These are phyloP conservation scores for Clarias pachynema DNA, from an alignment of 2,797 vertebrate species.

Conservation along the genomic window DNA sequence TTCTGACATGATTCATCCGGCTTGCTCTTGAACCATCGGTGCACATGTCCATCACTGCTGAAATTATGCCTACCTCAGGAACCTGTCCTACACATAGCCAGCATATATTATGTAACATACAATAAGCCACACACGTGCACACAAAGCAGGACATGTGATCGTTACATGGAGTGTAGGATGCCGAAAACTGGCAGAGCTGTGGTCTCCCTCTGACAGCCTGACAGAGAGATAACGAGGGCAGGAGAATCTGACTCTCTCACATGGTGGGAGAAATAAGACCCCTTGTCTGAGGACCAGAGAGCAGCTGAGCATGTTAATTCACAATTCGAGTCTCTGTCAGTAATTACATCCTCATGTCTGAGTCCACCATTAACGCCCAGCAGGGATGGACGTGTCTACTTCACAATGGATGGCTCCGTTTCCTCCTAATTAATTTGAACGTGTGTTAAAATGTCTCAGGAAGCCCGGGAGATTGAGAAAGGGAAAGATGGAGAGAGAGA, in stretches of 20 bases:
- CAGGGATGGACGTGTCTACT: constrained; percentile 23
- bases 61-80: not conserved
- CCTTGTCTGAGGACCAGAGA: constrained; percentile 10
- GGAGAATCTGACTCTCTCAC: constrained; percentile 35
- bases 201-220: constrained; percentile 50
- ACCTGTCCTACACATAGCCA: constrained; percentile 1
- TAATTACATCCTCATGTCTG: constrained; percentile 52
- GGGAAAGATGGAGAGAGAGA: not conserved
- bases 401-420: constrained; percentile 37
- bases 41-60: not conserved
- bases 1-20: not conserved
- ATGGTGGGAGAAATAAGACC: constrained; percentile 2
- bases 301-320: constrained; percentile 44
- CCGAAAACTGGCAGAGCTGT: constrained; percentile 40
- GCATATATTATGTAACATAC: not conserved
- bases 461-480: not conserved
- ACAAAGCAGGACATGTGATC: not conserved
- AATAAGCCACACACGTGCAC: not conserved
- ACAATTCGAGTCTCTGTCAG: constrained; percentile 25
- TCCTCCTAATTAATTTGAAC: constrained; percentile 37
- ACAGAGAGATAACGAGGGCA: constrained; percentile 53
- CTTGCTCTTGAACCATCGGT: not conserved
- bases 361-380: constrained; percentile 46
- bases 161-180: constrained; percentile 15
- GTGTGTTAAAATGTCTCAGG: constrained; percentile 28